Percentiles rank a stretch among this genome's conserved stretches.
These are phyloP conservation scores for Lepeophtheirus salmonis DNA, from an alignment of 1,140 invertebrate species.

Conservation along the genomic window DNA sequence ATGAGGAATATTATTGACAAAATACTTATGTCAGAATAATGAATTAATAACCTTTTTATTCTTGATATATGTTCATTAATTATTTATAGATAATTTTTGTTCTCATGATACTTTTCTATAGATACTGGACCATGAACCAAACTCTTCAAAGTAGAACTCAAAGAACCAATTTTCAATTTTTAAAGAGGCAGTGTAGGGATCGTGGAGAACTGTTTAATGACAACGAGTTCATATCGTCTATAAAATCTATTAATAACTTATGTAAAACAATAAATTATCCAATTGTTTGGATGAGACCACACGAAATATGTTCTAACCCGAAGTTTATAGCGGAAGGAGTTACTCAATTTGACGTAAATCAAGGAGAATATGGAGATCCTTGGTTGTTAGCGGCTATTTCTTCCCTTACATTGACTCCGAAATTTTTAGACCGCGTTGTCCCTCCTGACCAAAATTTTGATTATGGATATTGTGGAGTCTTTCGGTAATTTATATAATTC, in stretches of 20 bases:
- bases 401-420: constrained; percentile 42
- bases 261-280: constrained; percentile 25
- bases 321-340: constrained; percentile 37
- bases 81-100: no score
- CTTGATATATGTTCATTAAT: no score
- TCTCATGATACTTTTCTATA: constrained; percentile 23
- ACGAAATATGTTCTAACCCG: constrained; percentile 48
- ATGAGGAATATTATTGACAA: no score
- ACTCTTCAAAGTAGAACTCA: constrained; percentile 27
- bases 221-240: constrained; percentile 23
- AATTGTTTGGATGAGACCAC: constrained; percentile 39
- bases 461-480: constrained; percentile 43
- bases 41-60: no score
- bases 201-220: constrained; percentile 43
- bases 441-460: constrained; percentile 48
- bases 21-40: no score
- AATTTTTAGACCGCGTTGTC: constrained; percentile 43
- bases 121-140: constrained; percentile 39
- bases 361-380: constrained; percentile 45
- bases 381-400: constrained; percentile 46
- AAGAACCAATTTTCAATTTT: constrained; percentile 32
- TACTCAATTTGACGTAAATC: constrained; percentile 38
- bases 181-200: constrained; percentile 36
- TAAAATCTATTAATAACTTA: constrained; percentile 21
- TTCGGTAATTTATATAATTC: no score